These are phyloP conservation scores for Scelioninae gen. 1 DNA, from an alignment of 2,888 invertebrate species.

Conservation along the genomic window DNA sequence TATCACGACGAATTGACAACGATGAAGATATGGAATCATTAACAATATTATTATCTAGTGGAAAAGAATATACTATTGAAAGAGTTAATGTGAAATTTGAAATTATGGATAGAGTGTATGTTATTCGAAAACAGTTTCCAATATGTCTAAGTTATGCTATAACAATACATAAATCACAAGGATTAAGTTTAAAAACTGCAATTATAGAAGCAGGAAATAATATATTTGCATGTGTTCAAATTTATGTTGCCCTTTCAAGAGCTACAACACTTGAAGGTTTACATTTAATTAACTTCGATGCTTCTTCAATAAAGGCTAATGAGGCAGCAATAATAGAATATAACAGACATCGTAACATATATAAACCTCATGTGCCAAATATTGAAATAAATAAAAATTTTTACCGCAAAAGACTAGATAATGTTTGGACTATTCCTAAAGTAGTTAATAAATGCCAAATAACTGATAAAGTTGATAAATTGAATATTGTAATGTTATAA, in stretches of 20 bases:
- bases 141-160: constrained; percentile 72
- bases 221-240: constrained; percentile 56
- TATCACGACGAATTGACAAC: constrained; percentile 30
- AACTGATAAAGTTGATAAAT: too few relatives aligned
- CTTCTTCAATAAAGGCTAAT: too few relatives aligned
- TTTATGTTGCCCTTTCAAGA: constrained; percentile 70
- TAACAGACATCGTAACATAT: too few relatives aligned
- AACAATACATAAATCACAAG: constrained; percentile 74
- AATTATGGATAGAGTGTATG: constrained; percentile 68
- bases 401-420: too few relatives aligned
- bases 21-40: constrained; percentile 53
- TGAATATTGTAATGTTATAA: too few relatives aligned
- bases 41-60: constrained; percentile 56
- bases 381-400: too few relatives aligned
- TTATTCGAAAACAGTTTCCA: too few relatives aligned
- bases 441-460: too few relatives aligned
- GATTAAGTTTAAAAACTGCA: constrained; percentile 71
- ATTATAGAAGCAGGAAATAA: constrained; percentile 71
- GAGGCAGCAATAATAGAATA: too few relatives aligned
- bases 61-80: constrained; percentile 60
- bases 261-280: constrained; percentile 65
- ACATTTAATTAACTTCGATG: too few relatives aligned
- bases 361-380: too few relatives aligned
- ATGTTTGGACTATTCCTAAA: too few relatives aligned
- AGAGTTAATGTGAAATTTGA: constrained; percentile 71